These are phyloP conservation scores for Pterocles orientalis DNA, from an alignment of 2,113 vertebrate species.

Conservation along the genomic window DNA sequence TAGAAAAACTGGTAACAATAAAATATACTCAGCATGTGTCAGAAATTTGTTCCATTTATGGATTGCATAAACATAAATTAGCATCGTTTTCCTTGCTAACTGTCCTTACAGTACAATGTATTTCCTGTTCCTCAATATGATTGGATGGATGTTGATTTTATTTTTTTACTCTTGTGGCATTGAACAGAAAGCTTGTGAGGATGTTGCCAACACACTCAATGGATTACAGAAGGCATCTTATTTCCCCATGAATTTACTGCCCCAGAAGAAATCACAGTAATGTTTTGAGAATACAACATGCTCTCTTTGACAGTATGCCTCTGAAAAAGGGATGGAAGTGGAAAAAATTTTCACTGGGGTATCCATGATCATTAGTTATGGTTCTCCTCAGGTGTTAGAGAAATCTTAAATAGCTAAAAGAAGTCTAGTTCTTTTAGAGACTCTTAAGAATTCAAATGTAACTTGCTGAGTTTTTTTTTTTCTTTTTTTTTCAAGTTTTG, in stretches of 20 bases:
- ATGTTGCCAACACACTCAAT: neutral
- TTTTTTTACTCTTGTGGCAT: neutral
- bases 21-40: neutral
- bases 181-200: neutral
- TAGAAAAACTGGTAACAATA: neutral
- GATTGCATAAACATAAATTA: neutral
- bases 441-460: neutral
- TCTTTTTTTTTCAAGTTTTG: neutral
- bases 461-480: neutral
- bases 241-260: neutral
- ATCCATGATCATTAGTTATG: neutral
- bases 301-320: neutral
- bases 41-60: neutral
- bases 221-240: neutral
- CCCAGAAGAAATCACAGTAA: neutral
- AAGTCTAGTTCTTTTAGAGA: neutral
- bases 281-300: neutral
- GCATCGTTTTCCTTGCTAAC: neutral
- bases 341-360: neutral
- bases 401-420: neutral
- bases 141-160: neutral
- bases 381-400: neutral
- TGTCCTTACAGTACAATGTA: neutral
- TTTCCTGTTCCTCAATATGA: neutral
- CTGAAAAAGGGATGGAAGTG: neutral